These are phyloP conservation scores for Eilema sororculum DNA, from an alignment of 2,888 invertebrate species.

Conservation along the genomic window DNA sequence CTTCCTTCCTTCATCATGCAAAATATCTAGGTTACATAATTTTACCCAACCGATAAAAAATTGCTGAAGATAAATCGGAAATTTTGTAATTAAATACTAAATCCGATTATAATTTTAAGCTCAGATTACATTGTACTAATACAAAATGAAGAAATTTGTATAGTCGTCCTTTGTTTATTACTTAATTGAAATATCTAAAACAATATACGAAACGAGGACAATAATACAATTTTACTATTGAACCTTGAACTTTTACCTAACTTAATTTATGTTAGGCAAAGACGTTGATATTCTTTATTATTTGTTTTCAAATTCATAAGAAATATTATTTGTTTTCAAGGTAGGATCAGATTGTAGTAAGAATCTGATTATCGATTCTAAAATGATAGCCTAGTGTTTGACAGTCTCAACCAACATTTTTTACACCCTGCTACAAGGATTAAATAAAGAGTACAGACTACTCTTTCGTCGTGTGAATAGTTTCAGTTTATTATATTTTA, in stretches of 20 bases:
- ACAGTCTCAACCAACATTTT: too few relatives aligned
- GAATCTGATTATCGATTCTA: background rate
- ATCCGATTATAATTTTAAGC: conserved; percentile 1
- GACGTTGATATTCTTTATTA: too few relatives aligned
- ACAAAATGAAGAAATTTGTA: background rate
- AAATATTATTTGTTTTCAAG: background rate
- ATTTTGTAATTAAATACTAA: background rate
- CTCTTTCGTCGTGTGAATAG: too few relatives aligned
- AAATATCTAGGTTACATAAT: background rate
- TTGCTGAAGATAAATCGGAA: background rate
- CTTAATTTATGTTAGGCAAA: background rate
- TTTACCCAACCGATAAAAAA: background rate
- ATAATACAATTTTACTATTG: too few relatives aligned
- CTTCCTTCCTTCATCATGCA: background rate
- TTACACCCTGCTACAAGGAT: too few relatives aligned
- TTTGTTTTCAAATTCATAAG: background rate
- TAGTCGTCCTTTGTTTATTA: background rate
- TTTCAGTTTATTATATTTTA: too few relatives aligned
- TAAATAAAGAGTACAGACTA: too few relatives aligned
- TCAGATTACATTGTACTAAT: background rate
- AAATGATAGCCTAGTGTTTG: too few relatives aligned
- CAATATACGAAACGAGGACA: background rate
- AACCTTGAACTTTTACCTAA: background rate
- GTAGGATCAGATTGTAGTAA: background rate
- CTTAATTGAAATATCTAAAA: background rate